Base-by-base conservation (phyloP, 2,797 vertebrate genomes). In the Notamacropus eugenii region DNA sequence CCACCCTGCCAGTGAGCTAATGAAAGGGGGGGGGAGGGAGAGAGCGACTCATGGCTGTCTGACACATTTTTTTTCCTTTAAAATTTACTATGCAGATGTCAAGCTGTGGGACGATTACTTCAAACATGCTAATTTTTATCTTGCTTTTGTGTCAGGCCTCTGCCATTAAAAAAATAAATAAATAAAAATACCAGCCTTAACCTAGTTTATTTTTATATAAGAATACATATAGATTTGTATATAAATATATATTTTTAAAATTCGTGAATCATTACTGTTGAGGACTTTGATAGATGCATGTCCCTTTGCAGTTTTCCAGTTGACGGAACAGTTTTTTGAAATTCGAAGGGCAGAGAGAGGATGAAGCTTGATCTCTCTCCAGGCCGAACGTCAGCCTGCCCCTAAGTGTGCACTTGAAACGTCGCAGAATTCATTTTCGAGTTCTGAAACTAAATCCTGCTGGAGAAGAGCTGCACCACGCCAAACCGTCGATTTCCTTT, bases 1-100 rank as follows among this genome's bases (percentile, higher is more conserved):
- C 99, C 99, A 99, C 99, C 99, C 99, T 99, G 99, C 99, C 99
- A 99, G 99, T 99, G 99, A 99, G 99, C 99, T 99, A 99, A 99
- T 99, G 99, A 99, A 99, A 99, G 99, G 98, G 99, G 99, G 99
- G 99, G 96, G 98, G 58, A 97, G 97, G 98, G 98, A 98, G 98
- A 97, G 96, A 98, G 99, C 99, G 98, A 99, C 99, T 99, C 99
- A 99, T 99, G 99, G 99, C 99, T 99, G 99, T 99, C 99, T 99
- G 99, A 99, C 99, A 99, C 99, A 99, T 99, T 99, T 99, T 87
- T 99, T 99, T 99, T 97, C 98, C 98, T 99, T 98, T 99, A 98
- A 99, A 99, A 99, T 99, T 99, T 99, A 99, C 99, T 99, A 99
- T 99, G 99, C 99, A 99, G 99, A 99, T 99, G 99, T 99, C 99